phyloP scores from a whole-genome alignment of 2,113 vertebrate species.

The Mungos mungo region DNA sequence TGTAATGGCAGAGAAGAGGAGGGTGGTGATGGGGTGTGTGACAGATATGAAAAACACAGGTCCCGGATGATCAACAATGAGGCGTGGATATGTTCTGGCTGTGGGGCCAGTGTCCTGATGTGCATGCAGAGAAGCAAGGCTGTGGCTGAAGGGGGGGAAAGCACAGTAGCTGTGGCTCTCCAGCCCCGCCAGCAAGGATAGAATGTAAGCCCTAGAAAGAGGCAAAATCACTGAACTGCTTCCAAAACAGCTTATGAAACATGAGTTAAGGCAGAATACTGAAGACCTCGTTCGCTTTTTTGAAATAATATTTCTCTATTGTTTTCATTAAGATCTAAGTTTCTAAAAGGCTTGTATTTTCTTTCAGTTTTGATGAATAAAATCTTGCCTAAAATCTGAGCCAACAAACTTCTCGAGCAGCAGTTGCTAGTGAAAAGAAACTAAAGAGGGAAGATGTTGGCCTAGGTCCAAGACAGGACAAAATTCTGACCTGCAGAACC shows the following conservation, averaged over 20 bases:
- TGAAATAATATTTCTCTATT: not conserved
- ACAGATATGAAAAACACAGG: not conserved
- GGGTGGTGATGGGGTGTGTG: not conserved
- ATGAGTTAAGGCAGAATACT: not conserved
- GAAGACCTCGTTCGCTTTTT: not conserved
- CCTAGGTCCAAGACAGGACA: not conserved
- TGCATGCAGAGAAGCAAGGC: not conserved
- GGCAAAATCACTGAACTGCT: not conserved
- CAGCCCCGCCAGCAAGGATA: not conserved
- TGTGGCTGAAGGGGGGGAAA: not conserved
- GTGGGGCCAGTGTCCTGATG: not conserved
- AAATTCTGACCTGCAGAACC: not conserved
- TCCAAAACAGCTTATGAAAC: not conserved
- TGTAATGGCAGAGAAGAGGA: not conserved
- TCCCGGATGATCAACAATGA: not conserved
- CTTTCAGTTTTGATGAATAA: not conserved
- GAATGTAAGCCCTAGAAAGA: not conserved
- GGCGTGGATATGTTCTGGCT: not conserved
- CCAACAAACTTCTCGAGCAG: not conserved
- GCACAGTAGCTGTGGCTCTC: not conserved
- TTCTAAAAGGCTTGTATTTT: not conserved
- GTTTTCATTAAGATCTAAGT: constrained; percentile 14
- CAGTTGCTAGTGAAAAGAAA: not conserved
- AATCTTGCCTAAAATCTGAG: constrained; percentile 3
- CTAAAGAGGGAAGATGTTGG: not conserved